A percentile compares a stretch with the other conserved stretches of the same genome.
Conservation (phyloP, 2,888 invertebrate genomes). For the Hydroisotoma schaefferi region DNA sequence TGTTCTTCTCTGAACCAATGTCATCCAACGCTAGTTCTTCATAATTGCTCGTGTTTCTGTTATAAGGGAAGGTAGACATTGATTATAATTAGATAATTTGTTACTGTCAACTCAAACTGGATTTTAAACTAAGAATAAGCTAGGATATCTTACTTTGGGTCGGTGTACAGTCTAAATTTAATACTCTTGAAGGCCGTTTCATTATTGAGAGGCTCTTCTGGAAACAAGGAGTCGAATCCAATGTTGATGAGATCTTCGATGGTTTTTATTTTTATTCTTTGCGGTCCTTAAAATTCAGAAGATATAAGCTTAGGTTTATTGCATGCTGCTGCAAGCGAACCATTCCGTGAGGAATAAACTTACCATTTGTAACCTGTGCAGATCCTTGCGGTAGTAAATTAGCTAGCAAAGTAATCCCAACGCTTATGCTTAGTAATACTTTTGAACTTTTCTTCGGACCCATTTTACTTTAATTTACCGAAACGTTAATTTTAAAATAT, state of each 20-base stretch:
- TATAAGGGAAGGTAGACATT: not conserved
- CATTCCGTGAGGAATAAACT: too few relatives aligned
- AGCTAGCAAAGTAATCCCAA: not conserved
- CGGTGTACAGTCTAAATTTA: slow-evolving; percentile 30
- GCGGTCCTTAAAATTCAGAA: too few relatives aligned
- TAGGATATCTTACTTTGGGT: slow-evolving; percentile 24
- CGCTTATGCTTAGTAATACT: too few relatives aligned
- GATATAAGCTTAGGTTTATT: too few relatives aligned
- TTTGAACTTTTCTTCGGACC: too few relatives aligned
- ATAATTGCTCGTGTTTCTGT: slow-evolving; percentile 33
- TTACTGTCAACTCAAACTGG: too few relatives aligned
- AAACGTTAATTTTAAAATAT: too few relatives aligned
- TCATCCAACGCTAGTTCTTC: slow-evolving; percentile 21
- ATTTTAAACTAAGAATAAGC: not conserved
- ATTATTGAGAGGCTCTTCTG: slow-evolving; percentile 31
- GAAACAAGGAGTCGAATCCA: slow-evolving; percentile 36
- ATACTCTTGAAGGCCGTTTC: slow-evolving; percentile 28
- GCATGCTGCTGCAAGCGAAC: too few relatives aligned
- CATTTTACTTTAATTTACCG: too few relatives aligned
- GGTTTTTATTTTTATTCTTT: slow-evolving; percentile 27
- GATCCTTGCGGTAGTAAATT: not conserved
- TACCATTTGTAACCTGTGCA: not conserved
- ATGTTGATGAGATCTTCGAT: slow-evolving; percentile 34
- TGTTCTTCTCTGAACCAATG: slow-evolving; percentile 24
- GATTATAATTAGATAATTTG: not conserved